Evolutionary conservation across 2,113 vertebrate species (phyloP).

Genomic region (Lophius piscatorius): DNA sequence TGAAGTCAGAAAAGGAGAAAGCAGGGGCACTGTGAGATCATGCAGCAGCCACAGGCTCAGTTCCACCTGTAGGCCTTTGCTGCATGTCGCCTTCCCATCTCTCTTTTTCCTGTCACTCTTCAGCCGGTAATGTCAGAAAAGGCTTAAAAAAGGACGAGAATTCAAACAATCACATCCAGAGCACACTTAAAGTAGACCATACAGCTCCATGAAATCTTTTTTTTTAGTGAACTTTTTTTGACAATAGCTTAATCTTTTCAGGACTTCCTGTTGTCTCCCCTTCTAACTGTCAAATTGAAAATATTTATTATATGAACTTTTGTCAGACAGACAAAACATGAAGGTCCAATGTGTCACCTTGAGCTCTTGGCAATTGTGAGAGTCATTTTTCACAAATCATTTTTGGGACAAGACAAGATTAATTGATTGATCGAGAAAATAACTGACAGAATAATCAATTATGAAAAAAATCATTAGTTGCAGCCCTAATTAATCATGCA

Average conservation of each 20-base stretch:
- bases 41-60: too few relatives aligned
- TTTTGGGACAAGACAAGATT: constrained; percentile 21
- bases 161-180: not conserved
- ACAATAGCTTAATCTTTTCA: not conserved
- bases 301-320: not conserved
- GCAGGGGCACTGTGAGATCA: too few relatives aligned
- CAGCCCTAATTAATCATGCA: constrained; percentile 49
- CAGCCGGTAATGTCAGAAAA: too few relatives aligned
- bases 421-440: constrained; percentile 29
- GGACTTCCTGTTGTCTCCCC: not conserved
- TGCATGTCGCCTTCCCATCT: too few relatives aligned
- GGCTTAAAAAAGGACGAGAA: not conserved
- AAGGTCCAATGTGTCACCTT: constrained; percentile 12
- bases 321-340: constrained; percentile 8
- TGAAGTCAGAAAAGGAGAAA: too few relatives aligned
- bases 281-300: not conserved
- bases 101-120: too few relatives aligned
- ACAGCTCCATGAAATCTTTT: not conserved
- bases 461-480: constrained; percentile 35
- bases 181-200: not conserved
- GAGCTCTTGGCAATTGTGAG: constrained; percentile 1
- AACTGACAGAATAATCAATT: constrained; percentile 37
- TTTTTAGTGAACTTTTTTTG: not conserved
- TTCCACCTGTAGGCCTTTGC: too few relatives aligned
- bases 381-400: constrained; percentile 18